Base-by-base conservation (phyloP, 2,888 invertebrate genomes). In the Spodoptera littoralis region DNA sequence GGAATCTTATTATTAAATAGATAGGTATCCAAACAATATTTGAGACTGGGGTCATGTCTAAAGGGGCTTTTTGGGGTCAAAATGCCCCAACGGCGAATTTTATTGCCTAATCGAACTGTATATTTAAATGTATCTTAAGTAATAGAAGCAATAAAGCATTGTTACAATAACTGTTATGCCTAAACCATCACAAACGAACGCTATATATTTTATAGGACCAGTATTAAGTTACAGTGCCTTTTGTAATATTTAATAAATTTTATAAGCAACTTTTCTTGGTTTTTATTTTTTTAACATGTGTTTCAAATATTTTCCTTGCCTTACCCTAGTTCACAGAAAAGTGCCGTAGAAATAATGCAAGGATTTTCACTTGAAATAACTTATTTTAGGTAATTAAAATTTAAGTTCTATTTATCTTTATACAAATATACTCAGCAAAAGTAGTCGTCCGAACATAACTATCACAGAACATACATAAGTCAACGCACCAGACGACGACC, bases 191-290 rank as follows among this genome's bases (percentile, higher is more conserved):
- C 87, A 86, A 81, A 68, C 66, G 73, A 70, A 73, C 65, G 57
- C 69, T 76, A 69, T 64, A 72, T 73, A 78, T 72, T 80, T 65
- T 73, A 79, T 76, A 82, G 83, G 82, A 84, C 81, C 90, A 89
- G 89, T 90, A 89, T 90, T 90, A 89, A 70, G 72, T 77, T 86
- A 85, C 86, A 90, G 92, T 92, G 92, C 92, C 92, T 92, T 85
- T 90, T 89, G 85, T 77, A 89, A 88, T 90, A 87, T 90, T 88
- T 88, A 90, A 91, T 92, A 92, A 87, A 90, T 84, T 88, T 87
- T 84, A 82, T 84, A 84, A 82, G 80, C 82, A 73, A 80, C 18
- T 63, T 49, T 30, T 50, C 13, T 4, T 59, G 3, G 56, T 81
- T 76, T 80, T 81, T 55, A 48, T 11, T 18, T 18, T 18, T 18